Evolutionary conservation across 1,140 invertebrate genomes (phyloP), one percentile per base, ranked within the genome.

Genomic region (Lepidostoma basale): DNA sequence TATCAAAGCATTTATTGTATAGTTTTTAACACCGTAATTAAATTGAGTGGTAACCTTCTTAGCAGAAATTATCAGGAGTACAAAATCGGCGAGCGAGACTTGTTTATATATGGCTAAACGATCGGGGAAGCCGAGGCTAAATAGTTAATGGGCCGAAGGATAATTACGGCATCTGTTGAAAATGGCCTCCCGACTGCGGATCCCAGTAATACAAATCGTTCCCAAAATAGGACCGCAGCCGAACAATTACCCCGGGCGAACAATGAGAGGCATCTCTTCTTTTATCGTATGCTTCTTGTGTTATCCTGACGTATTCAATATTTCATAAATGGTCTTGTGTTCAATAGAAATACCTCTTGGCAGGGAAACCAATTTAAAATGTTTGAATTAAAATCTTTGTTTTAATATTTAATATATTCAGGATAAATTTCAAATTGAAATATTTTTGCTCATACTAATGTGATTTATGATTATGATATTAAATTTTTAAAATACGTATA

Each of bases 91-190:
- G 54, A 60, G 49, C 25, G 20, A 40, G 39, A 64, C 68, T 47
- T 69, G 68, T 69, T 65, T 69, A 65, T 14, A 54, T 54, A 30
- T 54, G 45, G 45, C 45, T 49, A 30, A 56, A 56, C 59, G 39
- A 40, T 62, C 40, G 36, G 59, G 26, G 14, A 62, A 59, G 20
- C 59, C 59, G 9, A 56, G 18, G 68, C 68, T 70, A 70, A 70
- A 70, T 70, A 70, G 62, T 70, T 70, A 70, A 70, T 70, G 68
- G 68, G 42, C 54, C 68, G 49, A 70, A 54, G 62, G 68, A 70
- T 67, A 70, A 67, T 70, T 70, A 67, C 58, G 58, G 63, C 63
- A 62, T 62, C 63, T 70, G 64, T 58, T 67, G 63, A 67, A 70
- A 70, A 70, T 70, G 69, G 64, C 69, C 66, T 67, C 64, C 64